Conservation (phyloP, 2,797 vertebrate species). For the Harpagifer antarcticus region DNA sequence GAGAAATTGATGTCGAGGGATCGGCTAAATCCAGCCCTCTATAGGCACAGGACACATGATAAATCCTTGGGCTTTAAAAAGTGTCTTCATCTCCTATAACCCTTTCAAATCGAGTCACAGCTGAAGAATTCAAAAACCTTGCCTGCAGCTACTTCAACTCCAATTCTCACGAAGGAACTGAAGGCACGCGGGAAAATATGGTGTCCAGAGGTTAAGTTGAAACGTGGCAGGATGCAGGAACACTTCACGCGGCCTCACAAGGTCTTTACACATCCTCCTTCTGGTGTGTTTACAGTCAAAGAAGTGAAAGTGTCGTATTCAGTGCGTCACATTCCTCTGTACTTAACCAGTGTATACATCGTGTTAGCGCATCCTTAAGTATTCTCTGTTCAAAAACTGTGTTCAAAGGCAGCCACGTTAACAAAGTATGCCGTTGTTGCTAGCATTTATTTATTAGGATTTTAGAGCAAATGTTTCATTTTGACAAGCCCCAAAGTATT, state of each 20-base stretch:
- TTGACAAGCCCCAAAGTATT: not conserved
- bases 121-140: conserved; percentile 52
- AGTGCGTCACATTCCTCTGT: not conserved
- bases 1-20: conserved; percentile 63
- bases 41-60: conserved; percentile 67
- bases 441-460: not conserved
- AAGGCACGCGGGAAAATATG: conserved; percentile 51
- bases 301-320: conserved; percentile 40
- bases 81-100: conserved; percentile 60
- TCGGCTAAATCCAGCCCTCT: conserved; percentile 68
- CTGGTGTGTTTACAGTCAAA: conserved; percentile 41
- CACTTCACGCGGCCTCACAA: conserved; percentile 40
- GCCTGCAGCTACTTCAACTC: conserved; percentile 71
- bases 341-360: conserved; percentile 12
- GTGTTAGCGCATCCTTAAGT: conserved; percentile 12
- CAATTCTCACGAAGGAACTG: conserved; percentile 60
- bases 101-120: conserved; percentile 49
- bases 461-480: not conserved
- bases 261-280: conserved; percentile 45
- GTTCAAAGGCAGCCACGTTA: not conserved
- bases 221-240: conserved; percentile 46
- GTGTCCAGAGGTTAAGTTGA: conserved; percentile 61
- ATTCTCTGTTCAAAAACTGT: not conserved
- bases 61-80: conserved; percentile 73
- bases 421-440: not conserved